Conservation (phyloP, 2,797 vertebrate species). For the Thunnus albacares region DNA sequence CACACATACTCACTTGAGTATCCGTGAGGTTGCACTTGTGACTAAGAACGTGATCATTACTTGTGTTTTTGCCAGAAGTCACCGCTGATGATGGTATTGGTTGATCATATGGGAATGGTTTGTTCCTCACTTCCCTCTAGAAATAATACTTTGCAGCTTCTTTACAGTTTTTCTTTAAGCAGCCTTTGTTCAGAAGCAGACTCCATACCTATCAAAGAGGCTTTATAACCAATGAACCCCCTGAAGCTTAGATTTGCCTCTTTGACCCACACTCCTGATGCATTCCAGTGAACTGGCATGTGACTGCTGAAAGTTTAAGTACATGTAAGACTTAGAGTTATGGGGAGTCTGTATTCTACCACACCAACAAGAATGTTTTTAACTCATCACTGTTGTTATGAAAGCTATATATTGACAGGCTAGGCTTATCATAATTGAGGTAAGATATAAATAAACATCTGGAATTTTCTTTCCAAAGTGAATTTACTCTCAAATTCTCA, state of each 20-base stretch:
- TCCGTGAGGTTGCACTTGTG: slow-evolving; percentile 39
- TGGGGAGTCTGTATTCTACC: background rate
- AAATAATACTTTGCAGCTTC: background rate
- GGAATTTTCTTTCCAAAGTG: background rate
- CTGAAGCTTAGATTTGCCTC: slow-evolving; percentile 31
- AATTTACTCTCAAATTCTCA: background rate
- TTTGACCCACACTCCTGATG: slow-evolving; percentile 43
- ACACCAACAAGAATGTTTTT: background rate
- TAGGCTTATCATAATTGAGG: too few relatives aligned
- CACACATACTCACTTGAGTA: background rate
- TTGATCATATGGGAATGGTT: background rate
- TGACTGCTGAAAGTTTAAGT: slow-evolving; percentile 46
- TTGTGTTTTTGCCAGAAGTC: background rate
- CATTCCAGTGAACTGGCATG: slow-evolving; percentile 61
- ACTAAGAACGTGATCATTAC: slow-evolving; percentile 4
- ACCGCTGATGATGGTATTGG: background rate
- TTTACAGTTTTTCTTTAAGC: background rate
- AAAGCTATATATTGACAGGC: background rate
- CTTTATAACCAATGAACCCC: slow-evolving; percentile 10
- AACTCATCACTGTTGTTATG: background rate
- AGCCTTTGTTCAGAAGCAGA: slow-evolving; percentile 22
- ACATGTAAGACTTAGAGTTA: background rate
- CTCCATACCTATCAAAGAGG: background rate
- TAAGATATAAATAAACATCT: background rate
- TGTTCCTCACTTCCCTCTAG: background rate